These are phyloP conservation scores for Helicoverpa zea DNA, from an alignment of 1,140 invertebrate species.

Conservation along the genomic window DNA sequence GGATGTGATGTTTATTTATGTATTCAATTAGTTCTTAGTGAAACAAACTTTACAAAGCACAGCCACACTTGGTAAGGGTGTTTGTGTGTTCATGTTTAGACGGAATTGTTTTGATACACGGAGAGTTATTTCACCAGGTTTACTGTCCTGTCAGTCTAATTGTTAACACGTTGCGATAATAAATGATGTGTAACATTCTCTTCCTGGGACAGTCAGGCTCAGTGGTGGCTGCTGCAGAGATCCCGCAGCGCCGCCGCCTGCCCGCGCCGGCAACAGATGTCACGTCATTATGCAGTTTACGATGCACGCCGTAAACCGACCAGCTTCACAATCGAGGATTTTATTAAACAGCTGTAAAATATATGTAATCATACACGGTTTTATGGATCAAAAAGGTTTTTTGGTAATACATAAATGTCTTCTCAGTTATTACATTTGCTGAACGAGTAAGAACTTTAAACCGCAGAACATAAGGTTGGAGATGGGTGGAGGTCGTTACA, in stretches of 20 bases:
- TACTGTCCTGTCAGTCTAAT: no score
- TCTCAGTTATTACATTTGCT: neutral
- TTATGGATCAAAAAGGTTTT: constrained; percentile 41
- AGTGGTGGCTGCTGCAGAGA: neutral
- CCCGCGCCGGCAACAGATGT: constrained; percentile 28
- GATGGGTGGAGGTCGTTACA: neutral
- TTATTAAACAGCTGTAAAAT: constrained; percentile 43
- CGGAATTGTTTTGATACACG: no score
- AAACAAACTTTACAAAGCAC: no score
- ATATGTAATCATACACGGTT: constrained; percentile 33
- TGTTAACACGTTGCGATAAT: neutral
- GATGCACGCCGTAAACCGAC: constrained; percentile 14
- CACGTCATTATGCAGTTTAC: constrained; percentile 33
- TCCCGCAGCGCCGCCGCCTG: neutral
- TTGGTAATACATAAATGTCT: neutral
- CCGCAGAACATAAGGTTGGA: neutral
- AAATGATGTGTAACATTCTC: neutral
- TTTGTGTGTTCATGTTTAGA: no score
- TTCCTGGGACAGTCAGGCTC: no score
- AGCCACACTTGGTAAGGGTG: no score
- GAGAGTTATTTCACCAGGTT: no score
- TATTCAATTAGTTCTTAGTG: no score
- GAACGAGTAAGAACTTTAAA: constrained; percentile 9
- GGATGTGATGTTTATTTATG: neutral
- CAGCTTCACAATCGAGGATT: constrained; percentile 21